Evolutionary conservation across 2,797 vertebrate genomes (phyloP).

Genomic region (Enteromius fasciolatus): DNA sequence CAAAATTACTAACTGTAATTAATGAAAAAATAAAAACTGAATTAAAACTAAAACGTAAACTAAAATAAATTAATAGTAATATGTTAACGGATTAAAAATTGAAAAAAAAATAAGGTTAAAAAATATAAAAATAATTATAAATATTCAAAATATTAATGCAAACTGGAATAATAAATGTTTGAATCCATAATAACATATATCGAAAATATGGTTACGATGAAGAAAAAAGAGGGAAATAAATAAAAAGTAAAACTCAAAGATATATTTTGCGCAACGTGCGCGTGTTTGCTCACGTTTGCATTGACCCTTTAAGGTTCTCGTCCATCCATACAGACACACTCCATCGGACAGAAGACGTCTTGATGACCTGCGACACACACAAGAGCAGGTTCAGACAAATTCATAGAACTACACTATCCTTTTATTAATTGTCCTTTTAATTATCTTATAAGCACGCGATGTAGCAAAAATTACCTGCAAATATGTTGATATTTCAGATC

Average conservation of each 20-base stretch:
- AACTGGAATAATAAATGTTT: too few relatives aligned
- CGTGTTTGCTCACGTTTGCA: constrained; percentile 18
- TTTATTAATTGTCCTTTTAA: background rate
- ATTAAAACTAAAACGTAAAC: too few relatives aligned
- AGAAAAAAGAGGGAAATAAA: too few relatives aligned
- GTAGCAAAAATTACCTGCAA: background rate
- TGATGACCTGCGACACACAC: constrained; percentile 74
- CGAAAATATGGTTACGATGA: too few relatives aligned
- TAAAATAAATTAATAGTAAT: too few relatives aligned
- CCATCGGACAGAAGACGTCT: constrained; percentile 74
- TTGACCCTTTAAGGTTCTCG: constrained; percentile 45
- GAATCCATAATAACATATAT: background rate
- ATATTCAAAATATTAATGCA: background rate
- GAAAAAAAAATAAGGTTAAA: background rate
- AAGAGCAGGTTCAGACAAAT: background rate
- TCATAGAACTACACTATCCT: background rate
- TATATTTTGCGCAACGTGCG: background rate
- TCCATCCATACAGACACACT: constrained; percentile 85
- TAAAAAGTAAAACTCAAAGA: too few relatives aligned
- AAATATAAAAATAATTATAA: background rate
- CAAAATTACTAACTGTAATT: too few relatives aligned
- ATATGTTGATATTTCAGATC: background rate
- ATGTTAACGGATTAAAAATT: background rate
- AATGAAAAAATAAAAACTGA: too few relatives aligned
- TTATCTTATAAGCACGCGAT: background rate